Conservation (phyloP, 2,113 vertebrate genomes). For the Mastomys natalensis region DNA sequence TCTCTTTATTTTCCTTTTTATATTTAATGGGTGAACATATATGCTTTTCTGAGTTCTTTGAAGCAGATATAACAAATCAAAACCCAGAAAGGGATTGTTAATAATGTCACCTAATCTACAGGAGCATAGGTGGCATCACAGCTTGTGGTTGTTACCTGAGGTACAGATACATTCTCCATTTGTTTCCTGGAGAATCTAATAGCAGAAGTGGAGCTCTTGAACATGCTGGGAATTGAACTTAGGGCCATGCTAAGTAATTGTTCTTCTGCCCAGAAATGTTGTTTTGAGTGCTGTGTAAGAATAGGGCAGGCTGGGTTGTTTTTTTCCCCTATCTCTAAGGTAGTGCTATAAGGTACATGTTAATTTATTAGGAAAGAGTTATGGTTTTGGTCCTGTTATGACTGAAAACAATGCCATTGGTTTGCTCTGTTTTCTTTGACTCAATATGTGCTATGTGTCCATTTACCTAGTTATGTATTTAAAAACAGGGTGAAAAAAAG, state of each 20-base stretch:
- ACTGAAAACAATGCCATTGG: neutral
- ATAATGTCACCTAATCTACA: neutral
- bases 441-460: neutral
- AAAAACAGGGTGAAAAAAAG: neutral
- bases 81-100: neutral
- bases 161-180: neutral
- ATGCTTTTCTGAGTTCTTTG: neutral
- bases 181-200: neutral
- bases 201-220: neutral
- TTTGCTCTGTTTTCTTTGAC: slow-evolving; percentile 3
- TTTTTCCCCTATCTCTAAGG: neutral
- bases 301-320: neutral
- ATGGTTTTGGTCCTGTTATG: slow-evolving; percentile 6
- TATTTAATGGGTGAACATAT: neutral
- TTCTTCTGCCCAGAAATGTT: neutral
- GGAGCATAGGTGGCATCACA: neutral
- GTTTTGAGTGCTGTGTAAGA: neutral
- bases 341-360: neutral
- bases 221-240: neutral
- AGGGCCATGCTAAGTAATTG: neutral
- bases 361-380: slow-evolving; percentile 20
- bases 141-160: neutral
- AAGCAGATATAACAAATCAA: neutral
- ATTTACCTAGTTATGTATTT: slow-evolving; percentile 3
- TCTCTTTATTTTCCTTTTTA: neutral